A percentile compares a stretch with the other conserved stretches of the same genome.
These are phyloP conservation scores for Nansenia antarctica DNA, from an alignment of 2,113 vertebrate species.

Conservation along the genomic window DNA sequence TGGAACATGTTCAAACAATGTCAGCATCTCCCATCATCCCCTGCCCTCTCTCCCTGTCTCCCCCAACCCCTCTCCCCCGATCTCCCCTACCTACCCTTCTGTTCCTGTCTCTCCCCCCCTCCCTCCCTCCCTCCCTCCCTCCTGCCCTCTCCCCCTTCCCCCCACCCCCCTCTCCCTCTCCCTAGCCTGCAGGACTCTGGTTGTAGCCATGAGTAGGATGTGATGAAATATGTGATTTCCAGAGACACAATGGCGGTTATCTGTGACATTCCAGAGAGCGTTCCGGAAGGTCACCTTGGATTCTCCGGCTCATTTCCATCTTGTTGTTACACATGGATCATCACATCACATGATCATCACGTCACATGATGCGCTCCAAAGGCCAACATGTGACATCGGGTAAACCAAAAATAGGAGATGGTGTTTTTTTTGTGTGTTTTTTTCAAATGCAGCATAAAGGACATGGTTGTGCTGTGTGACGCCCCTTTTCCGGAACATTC, in stretches of 20 bases:
- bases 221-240: not conserved
- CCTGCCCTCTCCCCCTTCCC: not conserved
- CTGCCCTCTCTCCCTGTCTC: not conserved
- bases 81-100: not conserved
- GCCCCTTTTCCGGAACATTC: no score
- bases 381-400: no score
- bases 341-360: no score
- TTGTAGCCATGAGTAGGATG: not conserved
- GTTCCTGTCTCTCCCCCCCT: not conserved
- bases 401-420: no score
- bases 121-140: not conserved
- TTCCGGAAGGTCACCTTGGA: not conserved
- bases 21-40: no score
- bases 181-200: not conserved
- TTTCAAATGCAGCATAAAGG: no score
- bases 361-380: no score
- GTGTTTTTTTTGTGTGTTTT: no score
- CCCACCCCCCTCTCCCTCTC: not conserved
- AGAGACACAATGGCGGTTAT: not conserved
- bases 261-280: not conserved
- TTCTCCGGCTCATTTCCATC: no score
- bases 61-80: not conserved
- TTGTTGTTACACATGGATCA: no score
- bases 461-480: no score
- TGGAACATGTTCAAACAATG: constrained; percentile 48